Evolutionary conservation across 2,888 invertebrate genomes (phyloP), one percentile per base, ranked within the genome.

Genomic region (Hipparchia sbordonii): DNA sequence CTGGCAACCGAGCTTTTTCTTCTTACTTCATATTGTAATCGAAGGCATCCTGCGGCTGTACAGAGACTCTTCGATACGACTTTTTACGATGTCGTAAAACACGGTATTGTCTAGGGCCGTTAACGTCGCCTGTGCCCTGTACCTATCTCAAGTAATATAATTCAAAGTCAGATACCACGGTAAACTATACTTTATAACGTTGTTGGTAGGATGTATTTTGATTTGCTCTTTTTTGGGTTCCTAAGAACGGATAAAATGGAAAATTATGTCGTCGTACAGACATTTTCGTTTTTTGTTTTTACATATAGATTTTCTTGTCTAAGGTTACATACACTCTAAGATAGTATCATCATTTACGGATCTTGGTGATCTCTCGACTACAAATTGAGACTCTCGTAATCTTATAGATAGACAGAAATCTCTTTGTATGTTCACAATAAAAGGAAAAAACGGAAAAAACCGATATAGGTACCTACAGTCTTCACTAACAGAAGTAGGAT

Each of bases 71-170:
- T 73, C 71, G 75, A 75, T 74, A 75, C 73, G 63, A 74, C 70
- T 77, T 77, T 78, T 79, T 77, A 79, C 77, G 77, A 77, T 71
- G 72, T 74, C 75, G 74, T 79, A 79, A 79, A 79, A 61, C 70
- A 72, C 68, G 68, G 78, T 73, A 78, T 76, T 79, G 79, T 78
- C 79, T 77, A 75, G 72, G 75, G 73, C 70, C 77, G 76, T 79
- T 78, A 78, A 78, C 71, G 77, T 79, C 78, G 74, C 77, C 72
- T 74, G 73, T 45, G 70, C 67, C 74, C 74, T 73, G 69, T 74
- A 75, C 74, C 75, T 77, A 77, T 77, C 73, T 72, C 57, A 13
- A 62, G 66, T 72, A 67, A 72, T 72, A 72, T 72, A 54, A 71
- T 60, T 51, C 51, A 46, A 69, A 46, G 46, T 39, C 62, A 33